Percentiles rank a stretch among this genome's conserved stretches.
Conservation (phyloP, 1,140 invertebrate species). For the Ceratoteleas bidentatus region DNA sequence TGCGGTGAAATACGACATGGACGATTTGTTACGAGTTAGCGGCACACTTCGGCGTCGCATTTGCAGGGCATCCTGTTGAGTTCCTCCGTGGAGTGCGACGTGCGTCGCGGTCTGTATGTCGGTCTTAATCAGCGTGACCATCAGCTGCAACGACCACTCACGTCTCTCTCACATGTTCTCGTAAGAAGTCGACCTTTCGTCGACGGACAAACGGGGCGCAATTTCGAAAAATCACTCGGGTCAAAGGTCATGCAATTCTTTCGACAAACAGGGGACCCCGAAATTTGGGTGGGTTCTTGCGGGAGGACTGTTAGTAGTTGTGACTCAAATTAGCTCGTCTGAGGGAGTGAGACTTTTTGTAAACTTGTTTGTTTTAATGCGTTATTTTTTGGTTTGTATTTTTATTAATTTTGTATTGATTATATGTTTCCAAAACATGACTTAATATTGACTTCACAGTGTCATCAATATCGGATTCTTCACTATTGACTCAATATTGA, state of each 20-base stretch:
- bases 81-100: conserved; percentile 81
- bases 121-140: conserved; percentile 90
- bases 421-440: no score
- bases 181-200: background rate
- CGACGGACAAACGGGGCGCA: no score
- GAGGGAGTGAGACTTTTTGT: no score
- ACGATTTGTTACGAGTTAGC: conserved; percentile 80
- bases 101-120: conserved; percentile 88
- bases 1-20: conserved; percentile 80
- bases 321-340: no score
- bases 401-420: no score
- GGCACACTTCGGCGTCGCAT: conserved; percentile 79
- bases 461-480: no score
- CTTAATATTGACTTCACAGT: no score
- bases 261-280: background rate
- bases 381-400: no score
- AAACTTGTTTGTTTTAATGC: no score
- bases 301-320: no score
- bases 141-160: conserved; percentile 85
- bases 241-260: conserved; percentile 10
- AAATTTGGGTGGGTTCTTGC: no score
- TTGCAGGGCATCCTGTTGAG: conserved; percentile 77
- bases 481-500: no score
- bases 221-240: background rate
- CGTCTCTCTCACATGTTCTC: conserved; percentile 56